Evolutionary conservation across 2,113 vertebrate species (phyloP), one percentile per base, ranked within the genome.

Genomic region (Speoplatyrhinus poulsoni): DNA sequence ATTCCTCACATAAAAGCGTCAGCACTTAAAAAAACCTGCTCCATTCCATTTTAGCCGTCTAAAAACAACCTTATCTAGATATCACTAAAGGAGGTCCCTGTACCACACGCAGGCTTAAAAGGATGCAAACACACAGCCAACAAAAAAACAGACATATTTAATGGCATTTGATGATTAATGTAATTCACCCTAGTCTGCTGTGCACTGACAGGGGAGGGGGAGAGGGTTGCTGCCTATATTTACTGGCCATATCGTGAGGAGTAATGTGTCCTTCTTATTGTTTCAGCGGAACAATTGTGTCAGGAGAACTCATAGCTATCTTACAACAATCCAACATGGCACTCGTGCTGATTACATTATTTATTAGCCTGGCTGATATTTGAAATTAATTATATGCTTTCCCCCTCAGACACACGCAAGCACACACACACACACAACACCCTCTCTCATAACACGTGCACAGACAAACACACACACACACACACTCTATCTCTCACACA

Each of bases 221-320:
- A 8, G 36, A 8, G 7, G 36, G 36, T 70, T 69, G 63, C 33
- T 63, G 15, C 59, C 15, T 66, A n/a, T 80, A 84, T 82, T 80
- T 75, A 73, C 57, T 46, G 1, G 32, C 72, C 57, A 60, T 68
- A 73, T 85, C 73, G 73, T 71, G 76, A 13, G 67, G 70, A 73
- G 64, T 55, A 62, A 80, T 59, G 77, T 62, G 53, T 60, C 4
- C 19, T 46, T 46, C 60, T 59, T 59, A 74, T 79, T 81, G 76
- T 78, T 78, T 76, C 59, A 56, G 60, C 60, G 72, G 58, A 26
- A 70, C 64, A 65, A 65, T 65, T 13, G 19, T 5, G 19, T 11
- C 58, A 60, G 13, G 1, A 53, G 56, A 66, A 75, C 52, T 60
- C 63, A 72, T 47, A 55, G 16, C 66, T 52, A 32, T 55, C 56